Evolutionary conservation across 2,797 vertebrate genomes (phyloP).

Genomic region (Furcifer pardalis): DNA sequence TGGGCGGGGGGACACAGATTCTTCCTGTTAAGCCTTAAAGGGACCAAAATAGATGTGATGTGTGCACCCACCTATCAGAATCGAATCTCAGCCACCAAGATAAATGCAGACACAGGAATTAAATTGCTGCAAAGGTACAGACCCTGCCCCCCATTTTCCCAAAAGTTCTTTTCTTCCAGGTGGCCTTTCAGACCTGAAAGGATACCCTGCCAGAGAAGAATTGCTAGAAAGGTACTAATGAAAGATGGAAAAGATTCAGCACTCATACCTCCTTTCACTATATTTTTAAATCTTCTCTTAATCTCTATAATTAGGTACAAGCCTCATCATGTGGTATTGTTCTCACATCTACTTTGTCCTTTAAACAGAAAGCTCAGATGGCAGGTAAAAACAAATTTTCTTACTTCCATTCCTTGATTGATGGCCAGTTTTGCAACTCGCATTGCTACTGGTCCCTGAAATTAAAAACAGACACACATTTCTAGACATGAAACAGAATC

Average conservation of each 20-base stretch:
- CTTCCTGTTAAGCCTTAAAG: not conserved
- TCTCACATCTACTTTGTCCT: not conserved
- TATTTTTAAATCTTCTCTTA: not conserved
- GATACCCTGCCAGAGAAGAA: not conserved
- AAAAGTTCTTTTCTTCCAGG: not conserved
- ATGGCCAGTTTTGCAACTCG: conserved; percentile 97
- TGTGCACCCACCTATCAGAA: not conserved
- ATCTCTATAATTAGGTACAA: not conserved
- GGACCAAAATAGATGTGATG: not conserved
- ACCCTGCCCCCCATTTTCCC: not conserved
- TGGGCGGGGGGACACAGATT: not conserved
- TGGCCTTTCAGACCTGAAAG: not conserved
- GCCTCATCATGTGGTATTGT: not conserved
- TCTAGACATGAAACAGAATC: not conserved
- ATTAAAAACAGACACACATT: conserved; percentile 44
- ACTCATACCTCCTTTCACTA: not conserved
- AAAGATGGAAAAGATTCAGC: not conserved
- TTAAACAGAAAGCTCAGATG: not conserved
- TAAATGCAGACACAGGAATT: not conserved
- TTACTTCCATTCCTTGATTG: conserved; percentile 96
- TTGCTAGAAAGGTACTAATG: not conserved
- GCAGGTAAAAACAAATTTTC: conserved; percentile 38
- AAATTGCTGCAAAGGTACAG: not conserved
- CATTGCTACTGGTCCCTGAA: conserved; percentile 94
- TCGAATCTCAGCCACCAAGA: not conserved